These are phyloP conservation scores for Diorhabda carinulata DNA, from an alignment of 1,140 invertebrate species.

Conservation along the genomic window DNA sequence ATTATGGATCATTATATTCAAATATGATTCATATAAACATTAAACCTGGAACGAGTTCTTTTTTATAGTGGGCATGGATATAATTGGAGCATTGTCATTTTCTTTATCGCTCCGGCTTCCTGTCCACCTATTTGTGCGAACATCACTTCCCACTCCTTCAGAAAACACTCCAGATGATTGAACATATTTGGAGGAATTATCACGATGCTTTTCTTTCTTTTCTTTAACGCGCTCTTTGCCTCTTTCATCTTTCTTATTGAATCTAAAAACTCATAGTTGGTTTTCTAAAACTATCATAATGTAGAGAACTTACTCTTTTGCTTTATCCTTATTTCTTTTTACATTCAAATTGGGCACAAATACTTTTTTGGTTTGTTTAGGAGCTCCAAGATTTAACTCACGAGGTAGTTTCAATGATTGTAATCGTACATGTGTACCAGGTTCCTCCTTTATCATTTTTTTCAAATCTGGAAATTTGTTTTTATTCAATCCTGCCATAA, in stretches of 20 bases:
- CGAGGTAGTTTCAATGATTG: slow-evolving; percentile 36
- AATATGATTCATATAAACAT: background rate
- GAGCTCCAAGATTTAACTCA: slow-evolving; percentile 39
- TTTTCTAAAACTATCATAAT: slow-evolving; percentile 3
- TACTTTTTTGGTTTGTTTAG: slow-evolving; percentile 35
- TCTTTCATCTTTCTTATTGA: slow-evolving; percentile 23
- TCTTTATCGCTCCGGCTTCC: slow-evolving; percentile 18
- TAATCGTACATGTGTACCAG: slow-evolving; percentile 17
- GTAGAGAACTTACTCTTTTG: slow-evolving; percentile 33
- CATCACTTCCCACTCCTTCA: slow-evolving; percentile 31
- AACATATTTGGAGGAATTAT: slow-evolving; percentile 29
- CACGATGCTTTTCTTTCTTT: slow-evolving; percentile 13
- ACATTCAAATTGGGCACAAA: slow-evolving; percentile 40
- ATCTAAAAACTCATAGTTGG: slow-evolving; percentile 17
- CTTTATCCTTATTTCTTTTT: slow-evolving; percentile 36
- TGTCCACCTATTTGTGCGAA: background rate
- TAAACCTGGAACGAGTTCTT: slow-evolving; percentile 30
- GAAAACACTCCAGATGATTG: slow-evolving; percentile 38
- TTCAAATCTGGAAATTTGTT: background rate
- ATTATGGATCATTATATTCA: slow-evolving; percentile 4
- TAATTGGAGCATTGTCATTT: slow-evolving; percentile 20
- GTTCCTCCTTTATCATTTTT: slow-evolving; percentile 12
- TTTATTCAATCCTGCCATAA: no score
- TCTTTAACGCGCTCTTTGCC: slow-evolving; percentile 20
- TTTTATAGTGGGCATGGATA: slow-evolving; percentile 35